phyloP scores from a whole-genome alignment of 1,140 invertebrate genomes.

The Aradophagus sp. region DNA sequence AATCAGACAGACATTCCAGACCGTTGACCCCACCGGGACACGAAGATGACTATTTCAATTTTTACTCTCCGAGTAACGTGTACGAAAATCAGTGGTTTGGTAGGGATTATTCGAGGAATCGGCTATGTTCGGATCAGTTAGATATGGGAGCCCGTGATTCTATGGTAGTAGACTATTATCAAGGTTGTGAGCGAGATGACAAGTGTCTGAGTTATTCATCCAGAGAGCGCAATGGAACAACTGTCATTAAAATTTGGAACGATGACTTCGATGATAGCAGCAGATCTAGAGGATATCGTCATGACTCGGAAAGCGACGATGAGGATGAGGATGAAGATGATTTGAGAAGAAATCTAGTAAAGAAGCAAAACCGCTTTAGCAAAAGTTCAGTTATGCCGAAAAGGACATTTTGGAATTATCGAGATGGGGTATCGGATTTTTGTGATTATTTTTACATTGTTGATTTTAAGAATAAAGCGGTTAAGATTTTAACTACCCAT shows the following conservation, averaged over 20 bases:
- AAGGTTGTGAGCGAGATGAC: constrained; percentile 8
- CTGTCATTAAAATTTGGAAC: constrained; percentile 30
- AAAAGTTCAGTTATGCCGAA: constrained; percentile 59
- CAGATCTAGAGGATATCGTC: constrained; percentile 2
- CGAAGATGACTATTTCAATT: constrained; percentile 14
- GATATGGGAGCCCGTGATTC: constrained; percentile 1
- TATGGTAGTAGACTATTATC: constrained; percentile 2
- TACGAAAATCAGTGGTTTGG: constrained; percentile 64
- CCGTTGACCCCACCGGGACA: constrained; percentile 63
- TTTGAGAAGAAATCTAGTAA: constrained; percentile 21
- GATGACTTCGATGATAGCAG: constrained; percentile 9
- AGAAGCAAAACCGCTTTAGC: constrained; percentile 41
- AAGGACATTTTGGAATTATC: constrained; percentile 66
- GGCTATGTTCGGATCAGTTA: neutral
- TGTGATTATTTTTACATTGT: neutral
- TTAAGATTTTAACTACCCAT: neutral
- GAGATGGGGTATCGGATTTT: constrained; percentile 66
- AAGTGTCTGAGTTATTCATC: constrained; percentile 8
- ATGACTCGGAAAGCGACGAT: constrained; percentile 51
- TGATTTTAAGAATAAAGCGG: neutral
- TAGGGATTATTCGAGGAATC: constrained; percentile 55
- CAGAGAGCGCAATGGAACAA: constrained; percentile 16
- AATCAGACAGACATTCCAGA: constrained; percentile 62
- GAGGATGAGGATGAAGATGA: constrained; percentile 49
- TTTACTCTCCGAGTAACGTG: constrained; percentile 57